phyloP scores from a whole-genome alignment of 1,140 invertebrate genomes.

The Drosophila funebris region DNA sequence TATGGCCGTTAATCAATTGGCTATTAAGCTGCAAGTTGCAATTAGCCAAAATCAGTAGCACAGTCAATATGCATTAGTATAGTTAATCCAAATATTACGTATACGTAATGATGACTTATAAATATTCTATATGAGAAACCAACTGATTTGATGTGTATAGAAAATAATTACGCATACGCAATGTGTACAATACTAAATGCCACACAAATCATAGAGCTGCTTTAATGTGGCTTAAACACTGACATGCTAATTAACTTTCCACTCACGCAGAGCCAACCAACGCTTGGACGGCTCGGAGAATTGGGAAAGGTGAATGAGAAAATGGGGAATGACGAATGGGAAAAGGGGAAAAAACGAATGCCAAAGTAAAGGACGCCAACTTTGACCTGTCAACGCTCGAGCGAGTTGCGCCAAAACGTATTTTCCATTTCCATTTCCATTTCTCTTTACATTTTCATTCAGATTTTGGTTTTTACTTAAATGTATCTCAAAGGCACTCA shows the following conservation, averaged over 20 bases:
- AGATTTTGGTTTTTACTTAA: conserved; percentile 26
- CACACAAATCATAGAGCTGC: conserved; percentile 17
- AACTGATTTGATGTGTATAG: neutral
- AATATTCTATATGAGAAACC: neutral
- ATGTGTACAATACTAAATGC: neutral
- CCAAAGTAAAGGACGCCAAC: conserved; percentile 9
- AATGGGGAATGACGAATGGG: neutral
- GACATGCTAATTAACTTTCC: conserved; percentile 43
- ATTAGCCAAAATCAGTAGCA: conserved; percentile 13
- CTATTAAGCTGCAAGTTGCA: conserved; percentile 40
- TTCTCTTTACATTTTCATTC: conserved; percentile 10
- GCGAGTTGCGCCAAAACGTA: conserved; percentile 7
- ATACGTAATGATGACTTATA: neutral
- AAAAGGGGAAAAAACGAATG: neutral
- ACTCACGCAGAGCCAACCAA: conserved; percentile 21
- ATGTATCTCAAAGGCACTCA: conserved; percentile 20
- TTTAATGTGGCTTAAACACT: conserved; percentile 30
- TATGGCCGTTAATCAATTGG: conserved; percentile 39
- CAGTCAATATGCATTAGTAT: neutral
- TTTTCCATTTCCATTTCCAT: conserved; percentile 20
- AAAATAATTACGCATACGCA: conserved; percentile 53
- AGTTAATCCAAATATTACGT: neutral
- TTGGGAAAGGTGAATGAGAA: neutral
- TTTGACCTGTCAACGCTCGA: conserved; percentile 12
- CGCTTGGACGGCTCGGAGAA: neutral